Base-by-base conservation (phyloP, 2,113 vertebrate species). In the Poicephalus meyeri region DNA sequence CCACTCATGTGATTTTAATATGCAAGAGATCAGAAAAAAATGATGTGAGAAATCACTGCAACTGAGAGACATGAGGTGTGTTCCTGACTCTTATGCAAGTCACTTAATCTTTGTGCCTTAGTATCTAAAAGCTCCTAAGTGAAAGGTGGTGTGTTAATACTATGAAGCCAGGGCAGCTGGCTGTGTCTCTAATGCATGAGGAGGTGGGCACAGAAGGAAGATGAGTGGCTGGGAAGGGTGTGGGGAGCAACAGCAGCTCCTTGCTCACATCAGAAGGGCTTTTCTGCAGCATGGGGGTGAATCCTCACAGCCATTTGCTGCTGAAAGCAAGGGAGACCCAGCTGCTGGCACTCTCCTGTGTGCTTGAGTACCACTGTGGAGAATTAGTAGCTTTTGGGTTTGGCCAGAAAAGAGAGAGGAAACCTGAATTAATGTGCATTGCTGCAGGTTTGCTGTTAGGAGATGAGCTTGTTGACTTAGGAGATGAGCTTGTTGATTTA, bases 21-120 rank as follows among this genome's bases (percentile, higher is more conserved):
- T 87, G 91, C 63, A 78, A 94, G 82, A 73, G 44, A 39, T 64
- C 85, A 80, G 89, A 70, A 15, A 44, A 42, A 63, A 78, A 55
- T 50, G 12, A 29, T 52, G 33, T 63, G 23, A 44, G 29, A 37
- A 71, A 61, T 81, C n/a, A 49, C 77, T 81, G 41, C 65, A 49
- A 10, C 8, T 46, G 53, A 71, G 83, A 61, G 49, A 76, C 26
- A 4, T 12, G 21, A 80, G 64, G 33, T 78, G 17, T 25, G 53
- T 66, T 86, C 64, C 71, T 76, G 81, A 44, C 42, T 61, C 55
- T 88, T 80, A 94, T 58, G 39, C 89, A 88, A 93, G 17, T 66
- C 26, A 31, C 37, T 82, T 76, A 49, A 50, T 94, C 65, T 93
- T 91, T 60, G 89, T 95, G 87, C 89, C 97, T 96, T 96, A 80